Evolutionary conservation across 2,888 invertebrate species (phyloP).

Genomic region (Empis livida): DNA sequence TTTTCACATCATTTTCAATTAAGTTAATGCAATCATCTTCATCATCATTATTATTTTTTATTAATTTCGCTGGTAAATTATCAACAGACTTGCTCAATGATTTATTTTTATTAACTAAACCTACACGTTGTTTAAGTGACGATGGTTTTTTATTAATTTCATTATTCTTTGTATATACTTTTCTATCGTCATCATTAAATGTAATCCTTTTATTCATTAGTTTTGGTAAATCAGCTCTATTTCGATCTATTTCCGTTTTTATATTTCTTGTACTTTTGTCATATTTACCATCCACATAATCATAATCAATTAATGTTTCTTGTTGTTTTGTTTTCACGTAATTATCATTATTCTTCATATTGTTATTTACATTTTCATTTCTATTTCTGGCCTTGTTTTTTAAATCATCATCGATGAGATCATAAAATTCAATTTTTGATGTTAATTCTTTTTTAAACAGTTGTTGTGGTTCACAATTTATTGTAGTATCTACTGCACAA

Average conservation of each 20-base stretch:
- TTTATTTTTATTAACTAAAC: conserved; percentile 2
- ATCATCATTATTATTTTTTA: conserved; percentile 7
- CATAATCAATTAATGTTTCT: conserved; percentile 32
- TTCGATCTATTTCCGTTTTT: conserved; percentile 27
- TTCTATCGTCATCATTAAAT: conserved; percentile 6
- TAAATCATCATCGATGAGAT: conserved; percentile 21
- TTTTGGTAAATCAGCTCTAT: conserved; percentile 12
- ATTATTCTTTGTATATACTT: conserved; percentile 4
- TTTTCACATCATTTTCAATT: conserved; percentile 15
- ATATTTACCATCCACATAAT: conserved; percentile 22
- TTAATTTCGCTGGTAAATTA: conserved; percentile 7
- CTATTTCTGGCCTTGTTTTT: background rate
- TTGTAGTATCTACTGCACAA: conserved; percentile 5
- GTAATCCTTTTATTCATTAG: conserved; percentile 6
- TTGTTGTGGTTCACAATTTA: conserved; percentile 27
- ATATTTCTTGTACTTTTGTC: conserved; percentile 23
- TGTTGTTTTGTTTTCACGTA: conserved; percentile 20
- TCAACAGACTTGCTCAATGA: conserved; percentile 9
- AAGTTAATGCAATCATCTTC: conserved; percentile 13
- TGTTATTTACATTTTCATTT: conserved; percentile 1
- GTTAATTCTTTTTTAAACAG: conserved; percentile 32
- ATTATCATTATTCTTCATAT: conserved; percentile 12
- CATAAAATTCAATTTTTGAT: conserved; percentile 32
- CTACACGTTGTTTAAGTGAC: conserved; percentile 3
- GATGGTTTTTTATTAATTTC: conserved; percentile 28